phyloP scores from a whole-genome alignment of 2,797 vertebrate genomes.

The Sphenodon punctatus region DNA sequence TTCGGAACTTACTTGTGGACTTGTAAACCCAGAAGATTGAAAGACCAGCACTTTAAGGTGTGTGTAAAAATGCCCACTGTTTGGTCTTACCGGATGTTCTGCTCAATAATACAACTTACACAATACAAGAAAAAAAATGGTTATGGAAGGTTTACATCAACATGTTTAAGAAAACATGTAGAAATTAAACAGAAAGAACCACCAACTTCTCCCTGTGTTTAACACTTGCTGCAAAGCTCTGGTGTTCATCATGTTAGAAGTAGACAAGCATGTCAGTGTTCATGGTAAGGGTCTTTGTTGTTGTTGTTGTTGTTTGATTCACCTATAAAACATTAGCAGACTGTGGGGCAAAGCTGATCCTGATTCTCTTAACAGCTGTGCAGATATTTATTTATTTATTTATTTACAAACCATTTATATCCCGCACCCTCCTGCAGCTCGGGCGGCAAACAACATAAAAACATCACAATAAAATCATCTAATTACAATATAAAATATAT shows the following conservation, averaged over 20 bases:
- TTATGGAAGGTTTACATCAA: not conserved
- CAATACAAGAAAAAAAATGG: constrained; percentile 49
- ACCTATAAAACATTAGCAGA: constrained; percentile 43
- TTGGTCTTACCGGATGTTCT: constrained; percentile 31
- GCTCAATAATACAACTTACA: not conserved
- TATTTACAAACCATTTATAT: too few species aligned
- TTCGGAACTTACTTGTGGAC: too few species aligned
- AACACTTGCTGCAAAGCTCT: not conserved
- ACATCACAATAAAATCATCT: too few species aligned
- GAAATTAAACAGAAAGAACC: constrained; percentile 19
- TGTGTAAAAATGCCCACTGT: too few species aligned
- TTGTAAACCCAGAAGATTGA: too few species aligned
- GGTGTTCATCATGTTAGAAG: not conserved
- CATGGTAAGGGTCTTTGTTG: constrained; percentile 27
- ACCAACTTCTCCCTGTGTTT: not conserved
- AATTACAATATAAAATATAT: too few species aligned
- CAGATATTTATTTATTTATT: too few species aligned
- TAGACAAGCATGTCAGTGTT: not conserved
- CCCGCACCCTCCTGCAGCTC: too few species aligned
- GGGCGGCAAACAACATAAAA: too few species aligned
- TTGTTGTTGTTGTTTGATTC: constrained; percentile 22
- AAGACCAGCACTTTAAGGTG: too few species aligned
- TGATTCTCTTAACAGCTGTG: constrained; percentile 34
- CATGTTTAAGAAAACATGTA: not conserved
- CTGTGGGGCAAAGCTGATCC: constrained; percentile 44